phyloP scores from a whole-genome alignment of 2,888 invertebrate species.

The Philonicus albiceps region DNA sequence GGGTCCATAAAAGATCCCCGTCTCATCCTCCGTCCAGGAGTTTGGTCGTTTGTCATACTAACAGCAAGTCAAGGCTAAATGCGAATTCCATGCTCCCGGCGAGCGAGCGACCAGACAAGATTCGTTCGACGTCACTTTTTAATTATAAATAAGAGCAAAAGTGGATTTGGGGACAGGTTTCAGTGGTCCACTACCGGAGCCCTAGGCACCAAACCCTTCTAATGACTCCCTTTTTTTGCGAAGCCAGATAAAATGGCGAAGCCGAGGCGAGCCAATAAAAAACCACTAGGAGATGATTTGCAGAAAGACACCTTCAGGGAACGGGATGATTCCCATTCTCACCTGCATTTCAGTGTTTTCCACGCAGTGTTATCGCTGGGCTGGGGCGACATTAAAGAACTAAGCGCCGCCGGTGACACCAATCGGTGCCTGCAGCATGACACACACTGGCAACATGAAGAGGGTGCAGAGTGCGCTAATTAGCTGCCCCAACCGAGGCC shows the following conservation, averaged over 20 bases:
- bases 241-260: slow-evolving; percentile 27
- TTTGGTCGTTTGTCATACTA: background rate
- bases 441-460: background rate
- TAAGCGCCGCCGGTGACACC: slow-evolving; percentile 41
- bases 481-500: slow-evolving; percentile 22
- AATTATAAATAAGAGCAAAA: background rate
- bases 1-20: background rate
- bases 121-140: background rate
- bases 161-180: background rate
- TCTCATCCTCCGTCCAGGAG: background rate
- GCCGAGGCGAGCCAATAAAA: background rate
- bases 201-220: background rate
- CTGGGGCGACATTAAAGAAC: slow-evolving; percentile 35
- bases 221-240: background rate
- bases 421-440: slow-evolving; percentile 25
- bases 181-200: background rate
- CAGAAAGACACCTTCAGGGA: background rate
- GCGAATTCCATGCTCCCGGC: background rate
- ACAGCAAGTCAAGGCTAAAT: background rate
- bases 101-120: background rate
- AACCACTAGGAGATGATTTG: background rate
- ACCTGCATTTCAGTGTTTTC: slow-evolving; percentile 22
- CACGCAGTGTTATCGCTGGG: slow-evolving; percentile 1
- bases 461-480: slow-evolving; percentile 4
- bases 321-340: slow-evolving; percentile 26